Evolutionary conservation across 2,888 invertebrate genomes (phyloP), one percentile per base, ranked within the genome.

Genomic region (Sesia bembeciformis): DNA sequence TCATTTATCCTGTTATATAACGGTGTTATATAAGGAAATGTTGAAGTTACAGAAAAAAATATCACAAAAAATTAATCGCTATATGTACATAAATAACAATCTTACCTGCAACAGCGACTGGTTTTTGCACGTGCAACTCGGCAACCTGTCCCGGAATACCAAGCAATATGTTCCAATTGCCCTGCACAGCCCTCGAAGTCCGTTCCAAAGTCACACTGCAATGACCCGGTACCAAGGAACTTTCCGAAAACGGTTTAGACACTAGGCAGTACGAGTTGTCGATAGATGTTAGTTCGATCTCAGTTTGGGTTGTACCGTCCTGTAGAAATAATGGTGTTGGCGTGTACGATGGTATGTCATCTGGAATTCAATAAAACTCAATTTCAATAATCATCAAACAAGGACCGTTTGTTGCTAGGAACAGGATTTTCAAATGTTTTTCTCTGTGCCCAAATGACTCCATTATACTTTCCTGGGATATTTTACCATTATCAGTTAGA

Each of bases 121-220:
- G 72, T 53, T 79, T 78, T 52, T 80, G 71, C 4, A 84, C 57
- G 8, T 72, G 68, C 49, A 86, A 55, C 63, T 91, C 90, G 1
- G 78, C 60, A 1, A 90, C 77, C 57, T 74, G 70, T 4, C 90
- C 90, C 3, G 84, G 83, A 6, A 90, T 54, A 1, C 89, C 91
- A 40, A 88, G 65, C 2, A 82, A 60, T 0, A 90, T 72, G 52
- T 74, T 74, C 91, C 91, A 91, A 52, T 74, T 74, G 3, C 90
- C 91, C 58, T 88, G 83, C 1, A 87, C 77, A 0, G 86, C 84
- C 59, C 88, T 74, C 0, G 83, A 83, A 0, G 82, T 74, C 4
- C 78, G 74, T 8, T 83, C 79, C 23, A 90, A 58, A 1, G 75
- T 79, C 23, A 90, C 75, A 4, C 58, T 66, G 53, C 90, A 90